Evolutionary conservation across 2,113 vertebrate species (phyloP).

Genomic region (Callospermophilus lateralis): DNA sequence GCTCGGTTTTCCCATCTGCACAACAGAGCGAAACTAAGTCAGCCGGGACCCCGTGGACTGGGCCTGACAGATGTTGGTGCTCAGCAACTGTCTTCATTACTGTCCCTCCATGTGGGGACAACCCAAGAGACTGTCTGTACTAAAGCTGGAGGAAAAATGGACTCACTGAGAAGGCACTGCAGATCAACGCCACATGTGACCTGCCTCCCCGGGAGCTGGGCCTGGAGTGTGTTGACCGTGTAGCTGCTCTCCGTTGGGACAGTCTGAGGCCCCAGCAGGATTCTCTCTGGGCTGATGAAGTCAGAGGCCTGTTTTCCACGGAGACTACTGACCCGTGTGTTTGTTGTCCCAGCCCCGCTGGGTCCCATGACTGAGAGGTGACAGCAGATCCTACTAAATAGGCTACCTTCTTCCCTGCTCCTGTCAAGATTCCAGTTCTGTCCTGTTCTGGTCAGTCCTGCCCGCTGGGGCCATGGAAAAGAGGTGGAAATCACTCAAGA

Average conservation of each 20-base stretch:
- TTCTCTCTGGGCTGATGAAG: background rate
- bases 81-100: fast-evolving
- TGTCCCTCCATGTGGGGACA: background rate
- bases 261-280: background rate
- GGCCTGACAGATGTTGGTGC: fast-evolving
- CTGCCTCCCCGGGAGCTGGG: background rate
- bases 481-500: background rate
- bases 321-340: background rate
- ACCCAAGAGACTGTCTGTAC: background rate
- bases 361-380: background rate
- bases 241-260: fast-evolving
- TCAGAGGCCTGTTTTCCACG: background rate
- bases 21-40: background rate
- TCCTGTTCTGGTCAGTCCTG: background rate
- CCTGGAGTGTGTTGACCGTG: fast-evolving
- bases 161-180: fast-evolving
- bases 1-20: background rate
- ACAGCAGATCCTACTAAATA: background rate
- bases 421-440: background rate
- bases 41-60: background rate
- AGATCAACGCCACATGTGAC: fast-evolving
- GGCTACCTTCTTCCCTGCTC: background rate
- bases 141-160: no score
- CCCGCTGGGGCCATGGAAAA: background rate
- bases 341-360: background rate